phyloP scores from a whole-genome alignment of 1,140 invertebrate genomes.

The Gonioctena quinquepunctata region DNA sequence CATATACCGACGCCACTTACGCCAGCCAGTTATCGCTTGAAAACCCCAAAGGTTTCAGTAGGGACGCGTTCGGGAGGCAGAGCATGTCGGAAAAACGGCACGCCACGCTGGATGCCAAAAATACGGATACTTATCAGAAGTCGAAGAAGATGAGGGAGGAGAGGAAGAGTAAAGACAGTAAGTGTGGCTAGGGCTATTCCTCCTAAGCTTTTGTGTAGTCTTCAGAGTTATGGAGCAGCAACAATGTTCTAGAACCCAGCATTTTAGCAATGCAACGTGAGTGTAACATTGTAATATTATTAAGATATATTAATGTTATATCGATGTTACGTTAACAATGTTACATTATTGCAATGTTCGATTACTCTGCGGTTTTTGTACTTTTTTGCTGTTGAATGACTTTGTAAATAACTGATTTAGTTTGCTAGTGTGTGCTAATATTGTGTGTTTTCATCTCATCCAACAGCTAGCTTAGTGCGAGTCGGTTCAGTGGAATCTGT shows the following conservation, averaged over 20 bases:
- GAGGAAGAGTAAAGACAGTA: constrained; percentile 53
- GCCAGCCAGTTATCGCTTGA: constrained; percentile 78
- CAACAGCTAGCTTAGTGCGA: constrained; percentile 54
- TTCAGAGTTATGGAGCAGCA: background rate
- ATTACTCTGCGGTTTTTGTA: background rate
- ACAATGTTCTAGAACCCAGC: too few species aligned
- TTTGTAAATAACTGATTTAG: constrained; percentile 2
- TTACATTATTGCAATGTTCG: background rate
- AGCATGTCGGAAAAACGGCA: constrained; percentile 98
- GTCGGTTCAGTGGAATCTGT: constrained; percentile 61
- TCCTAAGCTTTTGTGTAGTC: background rate
- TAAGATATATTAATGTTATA: too few species aligned
- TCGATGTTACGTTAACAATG: too few species aligned
- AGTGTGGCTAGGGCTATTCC: background rate
- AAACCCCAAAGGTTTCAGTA: constrained; percentile 68
- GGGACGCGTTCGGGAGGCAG: constrained; percentile 91
- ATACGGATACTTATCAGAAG: constrained; percentile 91
- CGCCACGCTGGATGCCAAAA: constrained; percentile 91
- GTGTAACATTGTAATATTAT: too few species aligned
- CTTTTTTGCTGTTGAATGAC: constrained; percentile 13
- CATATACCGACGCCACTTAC: constrained; percentile 68
- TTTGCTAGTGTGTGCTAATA: constrained; percentile 33
- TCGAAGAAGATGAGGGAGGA: constrained; percentile 83
- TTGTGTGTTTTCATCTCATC: constrained; percentile 36
- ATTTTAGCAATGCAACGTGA: too few species aligned